These are phyloP conservation scores for Paragorgia papillata DNA, from an alignment of 92 coral and sea anemone genomes.

Conservation along the genomic window DNA sequence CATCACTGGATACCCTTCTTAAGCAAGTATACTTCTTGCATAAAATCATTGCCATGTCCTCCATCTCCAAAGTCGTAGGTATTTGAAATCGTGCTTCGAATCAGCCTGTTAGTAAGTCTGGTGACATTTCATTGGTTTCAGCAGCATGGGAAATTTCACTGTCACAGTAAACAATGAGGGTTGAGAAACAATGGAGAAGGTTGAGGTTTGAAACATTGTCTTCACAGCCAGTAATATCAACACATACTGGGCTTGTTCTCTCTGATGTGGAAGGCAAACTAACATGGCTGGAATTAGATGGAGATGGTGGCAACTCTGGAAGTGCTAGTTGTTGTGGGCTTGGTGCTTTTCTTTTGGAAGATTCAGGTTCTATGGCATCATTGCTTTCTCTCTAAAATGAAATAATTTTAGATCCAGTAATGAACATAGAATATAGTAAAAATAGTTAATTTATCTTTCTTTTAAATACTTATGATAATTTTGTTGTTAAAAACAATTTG, in stretches of 20 bases:
- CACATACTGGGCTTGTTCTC: constrained; percentile 12
- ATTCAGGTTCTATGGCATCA: too few relatives aligned
- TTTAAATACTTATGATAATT: too few relatives aligned
- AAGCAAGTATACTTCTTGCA: constrained; percentile 33
- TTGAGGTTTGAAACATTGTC: constrained; percentile 11
- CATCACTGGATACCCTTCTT: constrained; percentile 2
- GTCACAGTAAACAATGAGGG: constrained; percentile 18
- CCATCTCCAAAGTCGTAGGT: constrained; percentile 27
- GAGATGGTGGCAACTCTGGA: too few relatives aligned
- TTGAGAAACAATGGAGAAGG: constrained; percentile 7
- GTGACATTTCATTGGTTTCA: constrained; percentile 34
- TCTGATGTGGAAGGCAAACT: too few relatives aligned
- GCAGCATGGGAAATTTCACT: constrained; percentile 39
- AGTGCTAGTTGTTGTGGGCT: too few relatives aligned
- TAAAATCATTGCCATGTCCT: constrained; percentile 33
- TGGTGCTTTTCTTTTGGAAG: too few relatives aligned
- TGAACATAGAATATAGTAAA: too few relatives aligned
- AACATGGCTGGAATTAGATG: too few relatives aligned
- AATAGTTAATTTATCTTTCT: too few relatives aligned
- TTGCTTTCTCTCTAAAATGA: too few relatives aligned
- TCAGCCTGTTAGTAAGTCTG: constrained; percentile 11
- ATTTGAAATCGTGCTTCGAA: constrained; percentile 27
- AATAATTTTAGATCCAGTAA: too few relatives aligned
- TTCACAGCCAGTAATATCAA: constrained; percentile 24
- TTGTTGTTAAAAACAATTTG: too few relatives aligned